Base-by-base conservation (phyloP, 2,888 invertebrate species). In the Drosophila greeni region DNA sequence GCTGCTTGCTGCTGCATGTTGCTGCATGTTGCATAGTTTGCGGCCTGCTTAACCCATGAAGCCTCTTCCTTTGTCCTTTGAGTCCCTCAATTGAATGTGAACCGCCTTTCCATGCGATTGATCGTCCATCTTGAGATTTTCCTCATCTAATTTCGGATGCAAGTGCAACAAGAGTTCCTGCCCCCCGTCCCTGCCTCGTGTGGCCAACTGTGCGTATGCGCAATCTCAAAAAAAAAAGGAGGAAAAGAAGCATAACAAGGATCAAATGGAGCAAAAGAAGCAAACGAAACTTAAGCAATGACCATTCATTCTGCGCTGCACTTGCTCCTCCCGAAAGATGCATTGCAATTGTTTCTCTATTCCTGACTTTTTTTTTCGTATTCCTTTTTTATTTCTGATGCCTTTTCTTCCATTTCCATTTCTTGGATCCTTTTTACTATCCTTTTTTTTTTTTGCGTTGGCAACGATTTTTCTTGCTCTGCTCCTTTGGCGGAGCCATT, bases 401-500 rank as follows among this genome's bases (percentile, higher is more conserved):
- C 8, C 14, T 24, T 37, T 55, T 47, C 12, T 40, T 16, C 20
- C 3, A 31, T 31, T 37, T 37, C 34, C 18, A 18, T 33, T 36
- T n/a, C 42, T 24, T 24, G 0, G 24, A 5, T 16, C 26, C 7
- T 33, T 40, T 51, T 42, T 37, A 11, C 9, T 11, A 16, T 18
- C 36, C 43, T 43, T 29, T 26, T 16, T 24, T 20, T 20, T 20
- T 20, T 20, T 20, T 24, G n/a, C 7, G 12, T 42, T 62, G 62
- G 56, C 66, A 57, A 34, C 51, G 39, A 52, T 59, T 67, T 66
- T 48, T 67, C 61, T 68, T 61, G 29, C 48, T 37, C 56, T 57
- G 60, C 67, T 68, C 40, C 48, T 42, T 40, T 26, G 59, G 66
- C 51, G 73, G 73, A 60, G 66, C 67, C 76, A 81, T 77, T 77